Percentiles rank a stretch among this genome's conserved stretches.
phyloP scores from a whole-genome alignment of 92 coral and sea anemone species.

The Plumapathes pennacea region DNA sequence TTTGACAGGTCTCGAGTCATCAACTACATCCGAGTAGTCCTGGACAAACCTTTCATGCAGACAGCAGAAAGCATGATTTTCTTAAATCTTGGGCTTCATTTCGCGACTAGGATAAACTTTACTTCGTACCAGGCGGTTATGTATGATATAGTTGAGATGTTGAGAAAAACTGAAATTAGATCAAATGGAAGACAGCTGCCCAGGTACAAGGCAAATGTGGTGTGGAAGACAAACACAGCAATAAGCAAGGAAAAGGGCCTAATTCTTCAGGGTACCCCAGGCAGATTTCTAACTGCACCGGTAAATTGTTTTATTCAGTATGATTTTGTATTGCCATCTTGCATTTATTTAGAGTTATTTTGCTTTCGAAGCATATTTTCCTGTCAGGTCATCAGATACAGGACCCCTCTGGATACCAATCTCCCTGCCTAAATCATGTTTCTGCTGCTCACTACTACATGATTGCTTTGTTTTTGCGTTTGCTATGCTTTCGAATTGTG shows the following conservation, averaged over 20 bases:
- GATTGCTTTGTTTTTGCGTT: too few relatives aligned
- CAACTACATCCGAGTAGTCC: constrained; percentile 38
- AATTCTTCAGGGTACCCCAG: constrained; percentile 36
- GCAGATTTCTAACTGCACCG: constrained; percentile 89
- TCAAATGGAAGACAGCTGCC: constrained; percentile 6
- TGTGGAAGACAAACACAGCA: constrained; percentile 88
- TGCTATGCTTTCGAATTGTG: too few relatives aligned
- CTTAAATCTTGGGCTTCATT: constrained; percentile 84
- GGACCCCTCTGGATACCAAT: too few relatives aligned
- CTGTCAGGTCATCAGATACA: too few relatives aligned
- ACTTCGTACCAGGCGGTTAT: constrained; percentile 72
- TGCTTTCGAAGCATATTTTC: too few relatives aligned
- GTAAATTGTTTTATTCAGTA: too few relatives aligned
- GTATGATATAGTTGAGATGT: constrained; percentile 42
- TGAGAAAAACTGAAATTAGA: constrained; percentile 28
- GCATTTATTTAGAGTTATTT: too few relatives aligned
- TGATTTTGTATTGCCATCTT: too few relatives aligned
- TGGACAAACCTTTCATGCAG: constrained; percentile 50
- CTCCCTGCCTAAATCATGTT: too few relatives aligned
- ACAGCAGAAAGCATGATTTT: constrained; percentile 43
- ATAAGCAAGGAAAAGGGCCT: constrained; percentile 65
- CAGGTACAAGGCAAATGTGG: constrained; percentile 52
- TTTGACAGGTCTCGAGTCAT: constrained; percentile 59
- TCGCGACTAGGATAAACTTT: constrained; percentile 65
- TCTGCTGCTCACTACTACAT: too few relatives aligned